A percentile compares a stretch with the other conserved stretches of the same genome.
Conservation (phyloP, 2,113 vertebrate species). For the Daubentonia madagascariensis region DNA sequence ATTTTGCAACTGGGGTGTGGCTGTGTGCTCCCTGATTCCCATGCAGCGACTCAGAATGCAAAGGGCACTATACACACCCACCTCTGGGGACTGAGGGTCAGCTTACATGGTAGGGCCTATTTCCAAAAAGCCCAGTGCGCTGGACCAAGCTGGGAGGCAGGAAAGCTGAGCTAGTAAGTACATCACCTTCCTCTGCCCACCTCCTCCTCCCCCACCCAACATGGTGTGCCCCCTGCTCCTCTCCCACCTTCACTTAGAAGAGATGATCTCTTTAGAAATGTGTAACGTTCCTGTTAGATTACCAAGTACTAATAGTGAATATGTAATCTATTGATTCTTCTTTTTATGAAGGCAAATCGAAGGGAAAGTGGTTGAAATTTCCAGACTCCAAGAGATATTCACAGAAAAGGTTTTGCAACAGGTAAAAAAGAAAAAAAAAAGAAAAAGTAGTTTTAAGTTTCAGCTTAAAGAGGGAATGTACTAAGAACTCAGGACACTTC, state of each 20-base stretch:
- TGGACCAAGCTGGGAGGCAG: neutral
- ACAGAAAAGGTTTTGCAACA: slow-evolving; percentile 97
- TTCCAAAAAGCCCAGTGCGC: rapidly evolving
- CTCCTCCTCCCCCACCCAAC: too few species aligned
- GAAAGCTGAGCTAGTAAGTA: neutral
- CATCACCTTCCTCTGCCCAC: neutral
- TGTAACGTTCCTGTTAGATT: neutral
- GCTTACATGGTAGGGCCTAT: rapidly evolving
- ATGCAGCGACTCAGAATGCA: neutral
- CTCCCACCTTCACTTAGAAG: too few species aligned
- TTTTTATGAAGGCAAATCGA: slow-evolving; percentile 92
- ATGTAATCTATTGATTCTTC: neutral
- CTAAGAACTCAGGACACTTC: rapidly evolving
- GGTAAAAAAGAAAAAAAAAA: slow-evolving; percentile 85
- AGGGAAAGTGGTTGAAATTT: slow-evolving; percentile 98
- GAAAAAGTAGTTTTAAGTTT: neutral
- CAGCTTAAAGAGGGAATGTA: neutral
- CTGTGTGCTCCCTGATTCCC: rapidly evolving
- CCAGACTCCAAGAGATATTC: slow-evolving; percentile 97
- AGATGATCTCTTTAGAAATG: neutral
- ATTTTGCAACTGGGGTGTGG: neutral
- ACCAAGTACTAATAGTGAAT: neutral
- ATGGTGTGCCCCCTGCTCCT: too few species aligned
- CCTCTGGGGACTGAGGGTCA: neutral
- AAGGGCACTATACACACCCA: rapidly evolving